A percentile compares a stretch with the other conserved stretches of the same genome.
These are phyloP conservation scores for Rhaphigaster nebulosa DNA, from an alignment of 2,888 invertebrate genomes.

Conservation along the genomic window DNA sequence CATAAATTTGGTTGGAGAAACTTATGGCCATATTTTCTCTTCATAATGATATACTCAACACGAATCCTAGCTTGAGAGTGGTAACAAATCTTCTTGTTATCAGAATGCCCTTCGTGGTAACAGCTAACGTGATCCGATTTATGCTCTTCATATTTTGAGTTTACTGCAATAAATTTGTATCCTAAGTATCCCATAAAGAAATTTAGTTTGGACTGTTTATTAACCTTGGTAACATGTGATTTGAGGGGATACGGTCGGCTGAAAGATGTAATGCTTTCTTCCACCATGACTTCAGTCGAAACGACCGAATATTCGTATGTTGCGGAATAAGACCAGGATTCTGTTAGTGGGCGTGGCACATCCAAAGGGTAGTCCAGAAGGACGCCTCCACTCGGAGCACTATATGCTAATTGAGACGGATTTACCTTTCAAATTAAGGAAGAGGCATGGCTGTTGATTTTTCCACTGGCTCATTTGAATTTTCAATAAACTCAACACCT, in stretches of 20 bases:
- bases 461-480: slow-evolving; percentile 16
- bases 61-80: neutral
- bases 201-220: neutral
- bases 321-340: neutral
- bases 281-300: neutral
- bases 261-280: neutral
- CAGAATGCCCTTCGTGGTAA: neutral
- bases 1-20: neutral
- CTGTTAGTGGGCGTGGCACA: neutral
- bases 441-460: slow-evolving; percentile 2
- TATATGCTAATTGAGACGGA: neutral
- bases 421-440: slow-evolving; percentile 45
- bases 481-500: slow-evolving; percentile 8
- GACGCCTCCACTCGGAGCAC: neutral
- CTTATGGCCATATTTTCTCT: neutral
- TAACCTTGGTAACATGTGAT: neutral
- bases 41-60: neutral
- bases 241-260: neutral
- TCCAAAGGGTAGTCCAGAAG: neutral
- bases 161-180: neutral
- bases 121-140: neutral
- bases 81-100: neutral
- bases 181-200: neutral
- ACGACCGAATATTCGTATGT: neutral
- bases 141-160: neutral